phyloP scores from a whole-genome alignment of 2,113 vertebrate genomes.

The Pomatostomus ruficeps region DNA sequence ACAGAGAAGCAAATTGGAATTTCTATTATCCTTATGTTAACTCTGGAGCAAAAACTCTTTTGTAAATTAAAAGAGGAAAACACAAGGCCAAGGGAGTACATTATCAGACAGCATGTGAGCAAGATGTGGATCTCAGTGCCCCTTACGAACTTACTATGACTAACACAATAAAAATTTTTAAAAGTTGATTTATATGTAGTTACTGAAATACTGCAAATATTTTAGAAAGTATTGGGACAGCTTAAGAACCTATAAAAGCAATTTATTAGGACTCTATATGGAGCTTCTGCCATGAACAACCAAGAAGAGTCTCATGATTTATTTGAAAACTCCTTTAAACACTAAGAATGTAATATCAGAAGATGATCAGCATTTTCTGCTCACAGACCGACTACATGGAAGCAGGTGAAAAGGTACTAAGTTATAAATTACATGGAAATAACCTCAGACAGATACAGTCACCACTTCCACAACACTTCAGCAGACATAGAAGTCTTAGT shows the following conservation, averaged over 20 bases:
- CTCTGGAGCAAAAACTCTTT: not conserved
- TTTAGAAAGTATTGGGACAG: not conserved
- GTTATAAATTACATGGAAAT: not conserved
- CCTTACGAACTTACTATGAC: not conserved
- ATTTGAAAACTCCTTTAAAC: not conserved
- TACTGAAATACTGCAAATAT: not conserved
- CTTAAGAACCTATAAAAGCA: not conserved
- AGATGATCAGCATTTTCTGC: not conserved
- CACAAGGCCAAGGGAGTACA: not conserved
- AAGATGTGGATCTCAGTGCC: not conserved
- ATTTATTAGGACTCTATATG: not conserved
- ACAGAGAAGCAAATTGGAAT: not conserved
- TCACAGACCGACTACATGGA: not conserved
- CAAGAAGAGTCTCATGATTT: not conserved
- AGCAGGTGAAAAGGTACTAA: not conserved
- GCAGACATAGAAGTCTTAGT: accelerated
- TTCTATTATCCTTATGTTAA: not conserved
- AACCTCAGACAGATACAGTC: not conserved
- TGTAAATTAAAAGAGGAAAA: not conserved
- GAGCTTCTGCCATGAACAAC: not conserved
- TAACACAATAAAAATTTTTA: not conserved
- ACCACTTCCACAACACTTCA: not conserved
- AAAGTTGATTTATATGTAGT: not conserved
- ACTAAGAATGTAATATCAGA: not conserved
- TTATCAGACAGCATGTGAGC: not conserved